Base-by-base conservation (phyloP, 2,113 vertebrate genomes). In the Neotoma lepida region DNA sequence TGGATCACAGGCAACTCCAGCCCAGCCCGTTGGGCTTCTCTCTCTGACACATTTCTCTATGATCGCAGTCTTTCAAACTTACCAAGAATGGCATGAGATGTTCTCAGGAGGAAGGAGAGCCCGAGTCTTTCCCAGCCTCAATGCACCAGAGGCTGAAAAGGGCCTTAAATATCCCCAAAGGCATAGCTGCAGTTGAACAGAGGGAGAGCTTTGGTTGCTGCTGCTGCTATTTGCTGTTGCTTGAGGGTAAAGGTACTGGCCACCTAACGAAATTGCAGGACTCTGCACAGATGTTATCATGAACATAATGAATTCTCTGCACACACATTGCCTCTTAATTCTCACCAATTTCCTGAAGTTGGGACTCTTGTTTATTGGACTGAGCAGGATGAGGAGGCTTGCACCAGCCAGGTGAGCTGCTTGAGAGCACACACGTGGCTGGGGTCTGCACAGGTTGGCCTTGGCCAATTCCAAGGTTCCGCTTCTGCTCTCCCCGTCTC, bases 351-450 rank as follows among this genome's bases (percentile, higher is more conserved):
- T 56, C 64, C 22, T 9, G 2, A 86, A 61, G 26, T 30, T 33
- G 61, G 24, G 6, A 35, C 41, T 35, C 4, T 28, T 33, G 1
- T 24, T 49, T 63, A 44, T 12, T 1, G 56, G 41, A 24, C 58
- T 44, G 56, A 24, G n/a, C n/a, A 15, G 30, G 35, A 86, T 63
- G 33, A 13, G 41, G 35, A 18, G 70, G 35, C 44, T 39, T 35
- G 39, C 12, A 35, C 0, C 0, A 1, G 41, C 26, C 20, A 17
- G 73, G 66, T 1, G n/a, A 54, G 35, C 4, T 49, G 46, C 81
- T 51, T 2, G 0, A 74, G 33, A 68, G 51, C 41, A 30, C 14
- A 82, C 66, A 30, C 13, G 0, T 0, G 0, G 66, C 56, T 13
- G n/a, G 49, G 14, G 10, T 22, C 0, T 3, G 49, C 44, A 51